Base-by-base conservation (phyloP, 1,140 invertebrate species). In the Limonius californicus region DNA sequence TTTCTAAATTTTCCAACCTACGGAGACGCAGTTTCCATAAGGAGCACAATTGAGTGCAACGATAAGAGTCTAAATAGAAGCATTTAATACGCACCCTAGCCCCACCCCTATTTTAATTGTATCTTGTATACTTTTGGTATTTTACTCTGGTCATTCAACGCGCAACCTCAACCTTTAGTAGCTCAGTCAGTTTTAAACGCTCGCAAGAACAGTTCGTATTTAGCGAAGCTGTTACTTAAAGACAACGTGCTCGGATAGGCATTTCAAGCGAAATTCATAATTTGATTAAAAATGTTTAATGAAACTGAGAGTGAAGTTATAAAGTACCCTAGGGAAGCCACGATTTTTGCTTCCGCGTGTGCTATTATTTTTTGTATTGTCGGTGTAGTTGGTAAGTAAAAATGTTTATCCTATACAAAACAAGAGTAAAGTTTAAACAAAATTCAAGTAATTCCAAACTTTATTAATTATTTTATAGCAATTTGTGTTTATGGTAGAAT, bases 341-440 rank as follows among this genome's bases (percentile, higher is more conserved):
- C 89, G 9, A 81, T 91, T 63, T 80, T 87, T 66, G 90, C 90
- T 8, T 88, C 89, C 14, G 78, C 82, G 54, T 90, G 88, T 74
- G 89, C 89, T 50, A 86, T 89, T 66, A 75, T 92, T 43, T 92
- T 93, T 79, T 87, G 87, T 71, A 75, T 90, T 53, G 78, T 92
- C 42, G 91, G 91, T 62, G 82, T 92, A 64, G 77, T 88, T 54
- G 90, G 90, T 92, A 81, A 80, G 78, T 42, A 43, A 57, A 6
- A 20, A n/a, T n/a, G n/a, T n/a, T n/a, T n/a, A n/a, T n/a, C n/a
- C n/a, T n/a, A n/a, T n/a, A n/a, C n/a, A n/a, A n/a, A n/a, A n/a
- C n/a, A n/a, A n/a, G n/a, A n/a, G n/a, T n/a, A n/a, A n/a, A n/a
- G n/a, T n/a, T n/a, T n/a, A n/a, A n/a, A n/a, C n/a, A n/a, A n/a